Conservation (phyloP, 2,888 invertebrate genomes). For the Hypomecis atomaria region DNA sequence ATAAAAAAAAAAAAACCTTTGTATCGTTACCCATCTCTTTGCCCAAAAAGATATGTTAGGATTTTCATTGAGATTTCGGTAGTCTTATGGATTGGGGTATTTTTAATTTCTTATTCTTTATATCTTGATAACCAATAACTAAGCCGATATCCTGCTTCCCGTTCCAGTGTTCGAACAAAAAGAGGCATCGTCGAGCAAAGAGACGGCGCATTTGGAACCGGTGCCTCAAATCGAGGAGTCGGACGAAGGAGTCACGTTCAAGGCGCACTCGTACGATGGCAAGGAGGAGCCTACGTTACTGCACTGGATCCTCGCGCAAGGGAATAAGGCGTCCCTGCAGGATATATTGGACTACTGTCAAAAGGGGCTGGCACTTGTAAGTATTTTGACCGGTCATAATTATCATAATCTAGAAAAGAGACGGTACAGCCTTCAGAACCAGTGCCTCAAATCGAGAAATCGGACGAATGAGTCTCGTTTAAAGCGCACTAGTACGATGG, state of each 20-base stretch:
- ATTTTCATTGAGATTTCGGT: too few relatives aligned
- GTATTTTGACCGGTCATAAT: slow-evolving; percentile 36
- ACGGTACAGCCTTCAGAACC: slow-evolving; percentile 58
- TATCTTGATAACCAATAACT: too few relatives aligned
- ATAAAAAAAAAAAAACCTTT: too few relatives aligned
- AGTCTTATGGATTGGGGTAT: too few relatives aligned
- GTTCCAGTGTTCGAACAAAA: slow-evolving; percentile 71
- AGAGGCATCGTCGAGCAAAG: slow-evolving; percentile 65
- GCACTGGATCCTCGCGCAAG: slow-evolving; percentile 95
- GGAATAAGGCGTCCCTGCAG: slow-evolving; percentile 90
- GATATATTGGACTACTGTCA: slow-evolving; percentile 91
- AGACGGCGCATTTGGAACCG: slow-evolving; percentile 57
- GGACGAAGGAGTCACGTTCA: slow-evolving; percentile 70
- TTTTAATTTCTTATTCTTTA: too few relatives aligned
- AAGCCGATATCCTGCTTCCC: too few relatives aligned
- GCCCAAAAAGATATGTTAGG: too few relatives aligned
- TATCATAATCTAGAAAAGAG: slow-evolving; percentile 63
- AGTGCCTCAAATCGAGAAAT: slow-evolving; percentile 59
- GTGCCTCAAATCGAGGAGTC: slow-evolving; percentile 62
- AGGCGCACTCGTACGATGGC: slow-evolving; percentile 63
- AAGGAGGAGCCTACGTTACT: slow-evolving; percentile 86
- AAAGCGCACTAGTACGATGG: slow-evolving; percentile 65
- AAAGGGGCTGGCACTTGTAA: slow-evolving; percentile 89
- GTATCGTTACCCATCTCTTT: too few relatives aligned
- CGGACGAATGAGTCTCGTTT: slow-evolving; percentile 70